Percentiles rank a stretch among this genome's conserved stretches.
Conservation (phyloP, 2,113 vertebrate genomes). For the human (Homo sapiens) region GRCh38 chr11:91278001-91278500, state of each 20-base stretch:
- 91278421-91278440: background rate
- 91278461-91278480: background rate
- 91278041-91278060: background rate
- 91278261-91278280: background rate
- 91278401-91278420: background rate
- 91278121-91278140: background rate
- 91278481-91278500: background rate
- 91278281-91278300: background rate
- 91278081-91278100: background rate
- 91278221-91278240: background rate
- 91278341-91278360: background rate
- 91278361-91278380: background rate
- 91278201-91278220: background rate
- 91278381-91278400: background rate
- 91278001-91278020: background rate
- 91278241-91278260: background rate
- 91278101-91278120: background rate
- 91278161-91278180: background rate
- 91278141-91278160: background rate
- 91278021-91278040: background rate
- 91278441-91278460: background rate
- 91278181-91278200: background rate
- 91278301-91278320: background rate
- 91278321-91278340: background rate
- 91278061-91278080: background rate